These are phyloP conservation scores for Coptodon rendalli DNA, from an alignment of 2,113 vertebrate genomes.

Conservation along the genomic window DNA sequence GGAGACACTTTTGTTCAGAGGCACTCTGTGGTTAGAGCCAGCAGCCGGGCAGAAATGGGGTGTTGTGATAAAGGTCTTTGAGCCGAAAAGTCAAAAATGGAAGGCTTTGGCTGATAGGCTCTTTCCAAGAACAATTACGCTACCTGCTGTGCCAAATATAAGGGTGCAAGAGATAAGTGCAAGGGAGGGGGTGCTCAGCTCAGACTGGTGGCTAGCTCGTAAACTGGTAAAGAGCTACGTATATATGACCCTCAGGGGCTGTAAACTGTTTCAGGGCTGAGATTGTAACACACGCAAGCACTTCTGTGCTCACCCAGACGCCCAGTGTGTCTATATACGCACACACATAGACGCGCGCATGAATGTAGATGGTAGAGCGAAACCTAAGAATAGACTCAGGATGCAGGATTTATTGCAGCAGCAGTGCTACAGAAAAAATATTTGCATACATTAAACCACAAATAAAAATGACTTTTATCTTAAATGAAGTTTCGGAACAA, in stretches of 20 bases:
- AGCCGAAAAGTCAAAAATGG: slow-evolving; percentile 40
- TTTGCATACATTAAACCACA: background rate
- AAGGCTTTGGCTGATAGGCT: slow-evolving; percentile 29
- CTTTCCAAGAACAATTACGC: slow-evolving; percentile 48
- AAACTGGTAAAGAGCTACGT: slow-evolving; percentile 33
- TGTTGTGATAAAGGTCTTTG: slow-evolving; percentile 46
- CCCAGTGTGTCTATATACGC: background rate
- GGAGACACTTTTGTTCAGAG: slow-evolving; percentile 40
- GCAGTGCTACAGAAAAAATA: background rate
- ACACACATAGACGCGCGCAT: background rate
- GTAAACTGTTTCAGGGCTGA: slow-evolving; percentile 24
- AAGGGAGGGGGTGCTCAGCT: slow-evolving; percentile 9
- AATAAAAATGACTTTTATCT: background rate
- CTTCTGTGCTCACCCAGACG: background rate
- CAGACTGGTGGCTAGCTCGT: slow-evolving; percentile 42
- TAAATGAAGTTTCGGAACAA: background rate
- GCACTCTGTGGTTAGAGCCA: slow-evolving; percentile 23
- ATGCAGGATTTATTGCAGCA: background rate
- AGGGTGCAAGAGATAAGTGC: slow-evolving; percentile 51
- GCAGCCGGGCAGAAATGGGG: slow-evolving; percentile 19
- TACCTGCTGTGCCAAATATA: slow-evolving; percentile 59
- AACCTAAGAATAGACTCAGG: background rate
- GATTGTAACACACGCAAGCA: slow-evolving; percentile 4
- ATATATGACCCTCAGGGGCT: slow-evolving; percentile 28
- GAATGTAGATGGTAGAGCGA: background rate